A percentile compares a stretch with the other conserved stretches of the same genome.
Evolutionary conservation across 30 jellyfish, hydroid and myxozoan genomes (phyloP).

Genomic region (Pelagia noctiluca): DNA sequence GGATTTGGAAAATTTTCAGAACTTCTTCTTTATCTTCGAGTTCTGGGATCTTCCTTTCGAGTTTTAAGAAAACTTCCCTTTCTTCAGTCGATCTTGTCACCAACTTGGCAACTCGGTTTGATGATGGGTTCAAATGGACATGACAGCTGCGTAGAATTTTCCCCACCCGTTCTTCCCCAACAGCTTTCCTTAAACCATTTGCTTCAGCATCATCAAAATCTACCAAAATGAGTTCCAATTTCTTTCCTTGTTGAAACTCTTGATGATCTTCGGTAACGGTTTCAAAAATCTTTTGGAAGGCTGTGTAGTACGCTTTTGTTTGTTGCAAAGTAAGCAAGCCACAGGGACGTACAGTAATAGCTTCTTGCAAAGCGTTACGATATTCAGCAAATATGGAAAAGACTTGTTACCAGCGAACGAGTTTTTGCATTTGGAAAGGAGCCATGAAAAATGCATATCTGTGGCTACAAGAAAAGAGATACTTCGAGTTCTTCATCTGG

Average conservation of each 20-base stretch:
- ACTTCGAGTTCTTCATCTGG: background rate
- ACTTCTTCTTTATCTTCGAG: no score
- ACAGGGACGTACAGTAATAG: background rate
- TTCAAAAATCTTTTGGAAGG: background rate
- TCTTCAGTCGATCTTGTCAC: background rate
- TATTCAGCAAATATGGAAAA: background rate
- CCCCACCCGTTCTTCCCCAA: background rate
- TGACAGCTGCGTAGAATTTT: background rate
- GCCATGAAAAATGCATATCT: background rate
- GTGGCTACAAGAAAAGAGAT: background rate
- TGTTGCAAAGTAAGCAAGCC: background rate
- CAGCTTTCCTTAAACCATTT: background rate
- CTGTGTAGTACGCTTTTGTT: background rate
- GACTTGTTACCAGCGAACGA: background rate
- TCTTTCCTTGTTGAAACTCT: background rate
- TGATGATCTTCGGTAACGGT: background rate
- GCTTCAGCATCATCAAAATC: background rate
- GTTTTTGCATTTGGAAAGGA: background rate
- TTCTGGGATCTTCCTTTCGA: background rate
- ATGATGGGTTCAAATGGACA: background rate
- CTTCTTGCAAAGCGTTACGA: background rate
- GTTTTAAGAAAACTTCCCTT: background rate
- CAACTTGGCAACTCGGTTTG: background rate
- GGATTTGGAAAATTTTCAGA: no score
- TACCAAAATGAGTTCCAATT: background rate